Evolutionary conservation across 1,140 invertebrate genomes (phyloP), one percentile per base, ranked within the genome.

Genomic region (Tribolium castaneum): DNA sequence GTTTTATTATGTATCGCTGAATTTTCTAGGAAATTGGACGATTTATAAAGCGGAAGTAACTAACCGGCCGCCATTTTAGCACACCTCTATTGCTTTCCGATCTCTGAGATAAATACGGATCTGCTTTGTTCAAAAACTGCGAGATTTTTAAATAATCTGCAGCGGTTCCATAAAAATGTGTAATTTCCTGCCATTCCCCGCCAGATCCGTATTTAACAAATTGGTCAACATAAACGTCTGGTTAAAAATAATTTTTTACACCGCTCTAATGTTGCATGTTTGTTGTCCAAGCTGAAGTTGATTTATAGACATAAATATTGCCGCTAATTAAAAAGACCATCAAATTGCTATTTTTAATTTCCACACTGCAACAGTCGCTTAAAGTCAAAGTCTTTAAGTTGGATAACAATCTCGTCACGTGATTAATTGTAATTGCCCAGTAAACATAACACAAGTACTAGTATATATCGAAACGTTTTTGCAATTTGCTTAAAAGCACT

Each of bases 21-120:
- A 73, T 73, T 73, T 73, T 73, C 71, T 54, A 73, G 71, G 49
- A 73, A 73, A 73, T 73, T 73, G 71, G 71, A 73, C 52, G 52
- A 73, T 73, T 73, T 73, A 52, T 73, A 73, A 73, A 73, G 71
- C 71, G 71, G 71, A 73, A 73, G 52, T 54, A 73, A 73, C 49
- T 51, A 50, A 22, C 71, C 25, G 52, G 71, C 12, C 49, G 71
- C 45, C 19, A 73, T 73, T 73, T 73, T 73, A 52, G 49, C 52
- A 35, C 12, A 73, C 49, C 52, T 73, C 49, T 73, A 52, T 73
- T 73, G 52, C 30, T 72, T 72, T 73, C 71, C 12, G 25, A 72
- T 49, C 50, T 10, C 6, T 30, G 25, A 30, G 25, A 30, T 30
- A 30, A 30, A 30, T 30, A 30, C 25, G 25, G 6, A 30, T 4